phyloP scores from a whole-genome alignment of 2,113 vertebrate species.

The Platichthys stellatus region DNA sequence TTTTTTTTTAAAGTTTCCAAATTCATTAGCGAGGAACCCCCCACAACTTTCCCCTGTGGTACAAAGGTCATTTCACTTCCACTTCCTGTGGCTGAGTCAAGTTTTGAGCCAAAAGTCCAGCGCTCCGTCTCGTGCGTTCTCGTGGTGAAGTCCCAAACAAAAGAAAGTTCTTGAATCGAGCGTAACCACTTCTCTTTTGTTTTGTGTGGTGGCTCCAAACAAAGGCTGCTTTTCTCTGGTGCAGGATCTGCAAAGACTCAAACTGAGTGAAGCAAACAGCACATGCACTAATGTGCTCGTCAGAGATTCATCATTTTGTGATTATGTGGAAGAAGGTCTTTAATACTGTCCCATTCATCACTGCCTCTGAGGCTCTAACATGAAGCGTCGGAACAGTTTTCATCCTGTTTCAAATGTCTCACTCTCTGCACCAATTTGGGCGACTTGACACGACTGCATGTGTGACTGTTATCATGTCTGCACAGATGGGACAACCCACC shows the following conservation, averaged over 20 bases:
- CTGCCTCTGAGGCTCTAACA: neutral
- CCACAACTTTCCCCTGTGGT: neutral
- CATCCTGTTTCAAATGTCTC: constrained; percentile 37
- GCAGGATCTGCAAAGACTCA: no score
- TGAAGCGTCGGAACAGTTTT: constrained; percentile 23
- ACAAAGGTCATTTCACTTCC: constrained; percentile 28
- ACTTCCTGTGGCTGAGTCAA: constrained; percentile 24
- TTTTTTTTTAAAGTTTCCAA: neutral
- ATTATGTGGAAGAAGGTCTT: neutral
- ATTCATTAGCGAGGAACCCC: neutral
- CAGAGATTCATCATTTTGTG: neutral
- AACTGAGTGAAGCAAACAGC: no score
- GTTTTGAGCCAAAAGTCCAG: constrained; percentile 10
- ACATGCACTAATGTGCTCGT: neutral
- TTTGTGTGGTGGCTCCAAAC: no score
- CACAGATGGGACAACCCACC: constrained; percentile 59
- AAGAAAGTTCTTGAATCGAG: constrained; percentile 7
- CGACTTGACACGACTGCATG: constrained; percentile 39
- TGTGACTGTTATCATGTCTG: constrained; percentile 62
- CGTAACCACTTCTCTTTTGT: no score
- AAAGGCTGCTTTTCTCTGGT: no score
- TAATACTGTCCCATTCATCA: constrained; percentile 1
- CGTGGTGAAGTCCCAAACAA: constrained; percentile 27
- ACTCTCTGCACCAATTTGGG: constrained; percentile 39
- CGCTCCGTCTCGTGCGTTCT: neutral